Percentiles rank a stretch among this genome's conserved stretches.
phyloP scores from a whole-genome alignment of 2,888 invertebrate genomes.

The Orthosia gracilis region DNA sequence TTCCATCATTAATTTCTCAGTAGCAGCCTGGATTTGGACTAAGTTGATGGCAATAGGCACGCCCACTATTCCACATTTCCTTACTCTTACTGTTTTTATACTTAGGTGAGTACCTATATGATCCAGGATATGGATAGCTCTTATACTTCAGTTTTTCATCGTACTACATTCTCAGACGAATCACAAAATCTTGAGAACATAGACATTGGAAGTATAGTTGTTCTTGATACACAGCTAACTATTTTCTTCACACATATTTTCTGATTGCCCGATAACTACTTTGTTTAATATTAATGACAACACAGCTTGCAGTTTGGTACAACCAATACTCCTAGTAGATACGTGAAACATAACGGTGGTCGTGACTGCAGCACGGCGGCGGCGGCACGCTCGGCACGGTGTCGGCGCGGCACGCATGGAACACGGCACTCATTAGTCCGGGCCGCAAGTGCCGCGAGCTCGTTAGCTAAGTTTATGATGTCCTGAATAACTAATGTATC shows the following conservation, averaged over 20 bases:
- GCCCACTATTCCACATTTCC: no score
- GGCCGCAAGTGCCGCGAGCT: constrained; percentile 53
- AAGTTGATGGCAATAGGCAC: no score
- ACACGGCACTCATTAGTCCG: constrained; percentile 60
- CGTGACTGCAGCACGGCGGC: constrained; percentile 48
- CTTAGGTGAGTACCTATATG: no score
- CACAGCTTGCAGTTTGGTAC: constrained; percentile 4
- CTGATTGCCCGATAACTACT: not conserved
- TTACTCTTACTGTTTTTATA: no score
- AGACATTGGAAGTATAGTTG: not conserved
- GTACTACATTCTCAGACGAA: not conserved
- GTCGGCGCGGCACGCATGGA: constrained; percentile 43
- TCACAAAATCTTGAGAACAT: not conserved
- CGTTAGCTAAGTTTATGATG: constrained; percentile 66
- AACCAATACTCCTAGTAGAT: constrained; percentile 8
- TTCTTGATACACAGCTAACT: not conserved
- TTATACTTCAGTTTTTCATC: not conserved
- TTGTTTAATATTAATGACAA: not conserved
- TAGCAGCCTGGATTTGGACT: no score
- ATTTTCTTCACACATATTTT: not conserved
- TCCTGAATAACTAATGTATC: constrained; percentile 61
- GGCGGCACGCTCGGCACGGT: constrained; percentile 14
- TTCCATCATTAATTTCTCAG: no score
- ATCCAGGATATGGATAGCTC: no score
- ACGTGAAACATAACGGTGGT: constrained; percentile 44